Conservation (phyloP, 2,888 invertebrate species). For the Pyrrhia umbra region DNA sequence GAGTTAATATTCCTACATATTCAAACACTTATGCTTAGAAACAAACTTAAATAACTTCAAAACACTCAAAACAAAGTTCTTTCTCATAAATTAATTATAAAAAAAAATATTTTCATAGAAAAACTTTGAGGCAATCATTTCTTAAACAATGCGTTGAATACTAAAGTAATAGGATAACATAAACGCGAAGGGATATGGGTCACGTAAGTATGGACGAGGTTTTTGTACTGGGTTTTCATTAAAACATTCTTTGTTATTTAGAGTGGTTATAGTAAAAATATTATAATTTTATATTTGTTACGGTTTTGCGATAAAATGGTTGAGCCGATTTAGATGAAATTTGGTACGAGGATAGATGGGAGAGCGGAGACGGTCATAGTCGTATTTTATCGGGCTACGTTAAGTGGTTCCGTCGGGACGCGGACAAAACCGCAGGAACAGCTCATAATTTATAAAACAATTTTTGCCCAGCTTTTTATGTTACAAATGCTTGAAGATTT, state of each 20-base stretch:
- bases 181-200: conserved; percentile 36
- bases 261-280: neutral
- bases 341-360: too few species aligned
- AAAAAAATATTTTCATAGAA: conserved; percentile 20
- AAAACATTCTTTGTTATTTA: neutral
- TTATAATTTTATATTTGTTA: too few species aligned
- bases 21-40: too few species aligned
- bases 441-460: neutral
- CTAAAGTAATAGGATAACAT: conserved; percentile 24
- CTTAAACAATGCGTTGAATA: conserved; percentile 16
- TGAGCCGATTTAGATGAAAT: too few species aligned
- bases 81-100: conserved; percentile 10
- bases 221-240: conserved; percentile 29
- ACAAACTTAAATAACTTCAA: too few species aligned
- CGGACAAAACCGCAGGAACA: too few species aligned
- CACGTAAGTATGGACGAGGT: conserved; percentile 14
- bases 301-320: too few species aligned
- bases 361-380: too few species aligned
- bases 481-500: neutral
- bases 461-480: neutral
- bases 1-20: too few species aligned
- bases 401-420: too few species aligned
- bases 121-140: conserved; percentile 19
- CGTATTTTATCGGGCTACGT: too few species aligned
- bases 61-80: conserved; percentile 13